These are phyloP conservation scores for Muricea muricata DNA, from an alignment of 92 coral and sea anemone species.

Conservation along the genomic window DNA sequence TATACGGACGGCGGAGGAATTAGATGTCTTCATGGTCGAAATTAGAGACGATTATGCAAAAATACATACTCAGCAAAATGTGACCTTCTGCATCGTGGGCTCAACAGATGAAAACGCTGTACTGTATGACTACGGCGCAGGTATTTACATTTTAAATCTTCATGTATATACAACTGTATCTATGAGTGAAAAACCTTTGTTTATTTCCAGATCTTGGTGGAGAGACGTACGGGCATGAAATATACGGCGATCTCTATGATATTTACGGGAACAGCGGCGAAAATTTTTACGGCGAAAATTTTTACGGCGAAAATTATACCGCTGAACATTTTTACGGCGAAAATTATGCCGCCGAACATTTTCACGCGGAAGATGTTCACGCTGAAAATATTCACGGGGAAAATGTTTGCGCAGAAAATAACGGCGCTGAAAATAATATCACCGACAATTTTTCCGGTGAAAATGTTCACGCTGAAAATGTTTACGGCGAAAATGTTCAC, in stretches of 20 bases:
- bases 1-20: constrained; percentile 3
- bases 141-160: neutral
- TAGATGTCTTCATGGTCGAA: constrained; percentile 28
- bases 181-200: neutral
- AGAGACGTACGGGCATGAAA: neutral
- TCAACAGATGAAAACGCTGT: constrained; percentile 1
- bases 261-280: neutral
- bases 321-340: too few relatives aligned
- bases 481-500: neutral
- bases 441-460: neutral
- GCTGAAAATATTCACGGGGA: neutral
- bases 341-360: neutral
- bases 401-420: too few relatives aligned
- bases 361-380: neutral
- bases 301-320: too few relatives aligned
- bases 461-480: neutral
- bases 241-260: neutral
- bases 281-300: neutral
- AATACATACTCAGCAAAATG: constrained; percentile 27
- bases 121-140: constrained; percentile 6
- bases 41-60: neutral
- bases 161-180: neutral
- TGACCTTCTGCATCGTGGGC: constrained; percentile 31
- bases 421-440: neutral
- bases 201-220: neutral